phyloP scores from a whole-genome alignment of 1,140 invertebrate genomes.

The Zaprionus tsacasi region DNA sequence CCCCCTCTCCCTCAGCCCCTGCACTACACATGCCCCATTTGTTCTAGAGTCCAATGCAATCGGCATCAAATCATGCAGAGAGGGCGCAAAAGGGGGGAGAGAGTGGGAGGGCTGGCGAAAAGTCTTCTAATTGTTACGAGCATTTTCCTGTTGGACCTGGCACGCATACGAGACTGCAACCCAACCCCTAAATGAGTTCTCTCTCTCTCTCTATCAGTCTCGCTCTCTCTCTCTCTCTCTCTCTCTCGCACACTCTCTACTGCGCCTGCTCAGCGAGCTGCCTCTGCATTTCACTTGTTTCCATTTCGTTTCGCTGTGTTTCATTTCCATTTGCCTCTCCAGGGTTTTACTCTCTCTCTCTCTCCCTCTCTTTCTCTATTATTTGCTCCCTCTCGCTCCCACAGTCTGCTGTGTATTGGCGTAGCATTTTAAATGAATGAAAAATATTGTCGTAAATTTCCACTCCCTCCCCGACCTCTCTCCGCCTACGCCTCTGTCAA shows the following conservation, averaged over 20 bases:
- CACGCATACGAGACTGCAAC: constrained; percentile 43
- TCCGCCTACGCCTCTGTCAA: constrained; percentile 21
- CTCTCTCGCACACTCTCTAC: constrained; percentile 5
- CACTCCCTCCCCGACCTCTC: constrained; percentile 26
- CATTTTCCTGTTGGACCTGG: constrained; percentile 70
- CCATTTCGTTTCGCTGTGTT: constrained; percentile 42
- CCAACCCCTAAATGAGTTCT: constrained; percentile 47
- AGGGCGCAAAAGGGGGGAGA: background rate
- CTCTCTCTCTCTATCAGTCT: background rate
- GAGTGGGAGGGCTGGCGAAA: background rate
- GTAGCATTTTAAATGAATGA: constrained; percentile 82
- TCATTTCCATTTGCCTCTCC: constrained; percentile 9
- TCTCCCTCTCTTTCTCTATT: background rate
- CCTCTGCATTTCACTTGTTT: constrained; percentile 24
- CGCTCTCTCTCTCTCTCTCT: constrained; percentile 2
- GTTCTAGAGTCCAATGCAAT: constrained; percentile 10
- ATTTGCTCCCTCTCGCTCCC: background rate
- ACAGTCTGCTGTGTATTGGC: constrained; percentile 55
- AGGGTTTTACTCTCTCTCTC: constrained; percentile 7
- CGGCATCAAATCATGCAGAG: constrained; percentile 58
- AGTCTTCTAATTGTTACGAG: constrained; percentile 64
- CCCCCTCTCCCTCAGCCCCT: background rate
- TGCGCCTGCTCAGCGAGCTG: constrained; percentile 50
- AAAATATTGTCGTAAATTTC: constrained; percentile 79
- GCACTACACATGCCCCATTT: constrained; percentile 7